These are phyloP conservation scores for Brachionus rotundiformis DNA, from an alignment of 1,140 invertebrate genomes.

Conservation along the genomic window DNA sequence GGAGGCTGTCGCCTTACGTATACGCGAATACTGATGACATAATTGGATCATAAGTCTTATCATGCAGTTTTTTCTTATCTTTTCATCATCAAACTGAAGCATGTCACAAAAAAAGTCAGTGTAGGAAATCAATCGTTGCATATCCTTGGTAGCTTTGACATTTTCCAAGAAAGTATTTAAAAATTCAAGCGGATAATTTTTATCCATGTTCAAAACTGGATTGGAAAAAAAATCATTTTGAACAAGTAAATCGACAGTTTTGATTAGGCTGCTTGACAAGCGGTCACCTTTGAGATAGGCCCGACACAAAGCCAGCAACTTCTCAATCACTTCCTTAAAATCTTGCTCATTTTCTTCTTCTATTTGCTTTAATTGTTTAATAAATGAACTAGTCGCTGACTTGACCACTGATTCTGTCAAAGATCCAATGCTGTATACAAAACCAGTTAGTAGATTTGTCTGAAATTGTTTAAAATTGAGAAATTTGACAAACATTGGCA, in stretches of 20 bases:
- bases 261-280: slow-evolving; percentile 20
- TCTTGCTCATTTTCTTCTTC: neutral
- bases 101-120: slow-evolving; percentile 48
- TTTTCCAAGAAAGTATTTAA: slow-evolving; percentile 16
- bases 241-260: slow-evolving; percentile 35
- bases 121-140: slow-evolving; percentile 26
- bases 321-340: neutral
- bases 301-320: neutral
- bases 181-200: slow-evolving; percentile 30
- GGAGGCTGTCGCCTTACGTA: slow-evolving; percentile 14
- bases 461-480: slow-evolving; percentile 2
- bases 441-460: slow-evolving; percentile 10
- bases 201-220: neutral
- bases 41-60: slow-evolving; percentile 22
- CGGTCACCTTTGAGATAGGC: slow-evolving; percentile 17
- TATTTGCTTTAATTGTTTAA: slow-evolving; percentile 13
- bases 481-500: slow-evolving; percentile 41
- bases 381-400: slow-evolving; percentile 2
- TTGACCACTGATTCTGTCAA: slow-evolving; percentile 47
- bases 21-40: slow-evolving; percentile 31
- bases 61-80: slow-evolving; percentile 5
- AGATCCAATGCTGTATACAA: slow-evolving; percentile 35
- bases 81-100: slow-evolving; percentile 43
- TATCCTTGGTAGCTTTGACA: slow-evolving; percentile 20
- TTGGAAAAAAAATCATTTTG: slow-evolving; percentile 41